Evolutionary conservation across 2,113 vertebrate genomes (phyloP), one percentile per base, ranked within the genome.

Genomic region (Ivindomyrus marchei): DNA sequence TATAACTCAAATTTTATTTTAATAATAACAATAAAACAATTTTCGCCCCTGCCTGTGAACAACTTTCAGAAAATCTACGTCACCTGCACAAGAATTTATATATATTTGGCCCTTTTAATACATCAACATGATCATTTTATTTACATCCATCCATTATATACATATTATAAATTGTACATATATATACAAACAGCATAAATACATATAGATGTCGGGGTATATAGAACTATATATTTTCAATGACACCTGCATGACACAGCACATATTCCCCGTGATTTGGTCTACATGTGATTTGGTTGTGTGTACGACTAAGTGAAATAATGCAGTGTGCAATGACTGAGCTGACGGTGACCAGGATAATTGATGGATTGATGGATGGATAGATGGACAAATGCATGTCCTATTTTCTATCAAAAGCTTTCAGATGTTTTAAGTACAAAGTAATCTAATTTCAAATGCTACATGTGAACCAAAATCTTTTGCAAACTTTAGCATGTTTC

Each of bases 41-140:
- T 96, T 96, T 95, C 95, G 94, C 95, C 93, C 94, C 93, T 58
- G 53, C 31, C 17, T 62, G 8, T 91, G 93, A 95, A 94, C 93
- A 93, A 93, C 95, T 93, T 93, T 94, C 91, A 92, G 93, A 93
- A 92, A 93, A 93, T 91, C 91, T 92, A 93, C 93, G 92, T 94
- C 95, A 94, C 95, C 94, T 93, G 93, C 94, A 91, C 93, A 95
- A 93, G 90, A 94, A 95, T 88, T 24, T 85, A 77, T 56, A 56
- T 53, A 36, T 27, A 36, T 5, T 36, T 0, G 7, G 27, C 15
- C 0, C 4, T 53, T 53, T 53, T 53, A 19, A 53, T 53, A 53
- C 4, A 19, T 53, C 52, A 53, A 15, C 52, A 4, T 19, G 52
- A n/a, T 27, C 11, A 66, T 66, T 66, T 27, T 66, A 66, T 66